phyloP scores from a whole-genome alignment of 2,888 invertebrate species.

The Anorthoa munda region DNA sequence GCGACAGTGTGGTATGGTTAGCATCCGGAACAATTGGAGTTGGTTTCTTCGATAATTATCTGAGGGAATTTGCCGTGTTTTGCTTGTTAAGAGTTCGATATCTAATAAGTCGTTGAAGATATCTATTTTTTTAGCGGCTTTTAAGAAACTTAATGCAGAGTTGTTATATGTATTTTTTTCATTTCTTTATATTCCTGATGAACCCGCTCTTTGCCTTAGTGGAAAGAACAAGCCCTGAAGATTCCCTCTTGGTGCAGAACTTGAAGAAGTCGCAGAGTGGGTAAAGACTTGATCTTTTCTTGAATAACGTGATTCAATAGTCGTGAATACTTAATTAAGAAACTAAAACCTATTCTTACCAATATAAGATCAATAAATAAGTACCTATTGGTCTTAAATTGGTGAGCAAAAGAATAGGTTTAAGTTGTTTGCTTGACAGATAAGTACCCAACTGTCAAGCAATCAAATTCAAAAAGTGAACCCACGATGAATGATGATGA shows the following conservation, averaged over 20 bases:
- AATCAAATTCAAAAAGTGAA: constrained; percentile 9
- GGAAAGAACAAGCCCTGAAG: no score
- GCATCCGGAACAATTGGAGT: constrained; percentile 49
- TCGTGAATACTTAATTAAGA: neutral
- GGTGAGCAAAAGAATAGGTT: neutral
- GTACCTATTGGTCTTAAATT: neutral
- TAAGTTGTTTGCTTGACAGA: neutral
- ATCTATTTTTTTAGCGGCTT: neutral
- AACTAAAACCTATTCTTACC: neutral
- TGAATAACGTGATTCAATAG: neutral
- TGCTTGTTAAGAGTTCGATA: constrained; percentile 10
- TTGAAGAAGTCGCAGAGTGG: no score
- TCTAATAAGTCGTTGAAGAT: neutral
- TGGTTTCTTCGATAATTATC: constrained; percentile 43
- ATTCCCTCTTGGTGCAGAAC: no score
- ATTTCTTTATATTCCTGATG: no score
- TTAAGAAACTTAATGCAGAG: no score
- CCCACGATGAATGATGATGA: neutral
- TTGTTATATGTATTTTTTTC: no score
- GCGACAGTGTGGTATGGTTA: constrained; percentile 39
- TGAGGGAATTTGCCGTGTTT: neutral
- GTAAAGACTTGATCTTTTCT: no score
- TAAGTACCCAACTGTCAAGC: constrained; percentile 1
- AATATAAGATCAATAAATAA: neutral
- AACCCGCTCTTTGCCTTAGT: no score